A percentile compares a stretch with the other conserved stretches of the same genome.
Evolutionary conservation across 1,140 invertebrate species (phyloP).

Genomic region (Hycleus phaleratus): DNA sequence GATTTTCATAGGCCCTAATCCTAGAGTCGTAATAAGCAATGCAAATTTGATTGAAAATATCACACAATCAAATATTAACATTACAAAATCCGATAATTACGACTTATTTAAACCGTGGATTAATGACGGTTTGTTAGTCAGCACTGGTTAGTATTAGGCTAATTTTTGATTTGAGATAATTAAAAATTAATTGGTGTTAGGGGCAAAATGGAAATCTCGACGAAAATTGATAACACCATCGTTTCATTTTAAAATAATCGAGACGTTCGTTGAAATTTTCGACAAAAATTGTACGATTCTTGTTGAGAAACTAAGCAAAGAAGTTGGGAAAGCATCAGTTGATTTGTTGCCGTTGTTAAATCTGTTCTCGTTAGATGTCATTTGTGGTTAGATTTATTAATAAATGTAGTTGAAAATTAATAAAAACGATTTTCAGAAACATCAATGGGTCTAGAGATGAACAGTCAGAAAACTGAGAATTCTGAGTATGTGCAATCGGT

Average conservation of each 20-base stretch:
- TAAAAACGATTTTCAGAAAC: conserved; percentile 16
- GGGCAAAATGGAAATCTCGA: conserved; percentile 54
- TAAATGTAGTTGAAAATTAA: not conserved
- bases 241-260: conserved; percentile 73
- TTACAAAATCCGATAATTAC: conserved; percentile 5
- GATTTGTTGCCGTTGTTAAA: conserved; percentile 60
- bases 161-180: not conserved
- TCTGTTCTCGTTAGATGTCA: conserved; percentile 68
- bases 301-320: conserved; percentile 40
- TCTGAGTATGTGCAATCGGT: conserved; percentile 17
- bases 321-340: conserved; percentile 42
- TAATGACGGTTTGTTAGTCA: conserved; percentile 1
- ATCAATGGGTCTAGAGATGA: conserved; percentile 19
- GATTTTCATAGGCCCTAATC: not conserved
- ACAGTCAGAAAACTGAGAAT: conserved; percentile 16
- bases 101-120: conserved; percentile 1
- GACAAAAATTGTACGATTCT: conserved; percentile 63
- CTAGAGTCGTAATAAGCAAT: not conserved
- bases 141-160: not conserved
- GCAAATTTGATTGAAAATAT: not conserved
- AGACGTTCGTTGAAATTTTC: conserved; percentile 68
- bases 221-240: conserved; percentile 70
- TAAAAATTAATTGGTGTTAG: not conserved
- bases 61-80: not conserved
- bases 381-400: conserved; percentile 57